Evolutionary conservation across 2,888 invertebrate species (phyloP).

Genomic region (Diplazon laetatorius): DNA sequence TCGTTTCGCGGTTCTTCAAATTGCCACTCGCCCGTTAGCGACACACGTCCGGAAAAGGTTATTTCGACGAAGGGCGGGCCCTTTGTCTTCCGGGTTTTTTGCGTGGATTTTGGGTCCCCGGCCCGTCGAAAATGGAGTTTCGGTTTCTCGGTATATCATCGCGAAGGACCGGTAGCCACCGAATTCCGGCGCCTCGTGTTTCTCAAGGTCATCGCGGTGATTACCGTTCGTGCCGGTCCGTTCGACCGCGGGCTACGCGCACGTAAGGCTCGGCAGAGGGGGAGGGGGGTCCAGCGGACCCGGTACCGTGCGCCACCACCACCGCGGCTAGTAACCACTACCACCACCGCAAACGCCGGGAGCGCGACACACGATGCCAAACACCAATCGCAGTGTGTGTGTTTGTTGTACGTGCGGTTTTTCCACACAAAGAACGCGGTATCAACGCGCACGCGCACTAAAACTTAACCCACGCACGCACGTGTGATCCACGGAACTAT

Average conservation of each 20-base stretch:
- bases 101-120: conserved; percentile 1
- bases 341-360: neutral
- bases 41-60: neutral
- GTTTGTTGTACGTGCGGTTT: neutral
- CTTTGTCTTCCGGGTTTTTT: neutral
- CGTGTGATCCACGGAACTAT: conserved; percentile 10
- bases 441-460: conserved; percentile 1
- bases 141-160: conserved; percentile 37
- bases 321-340: neutral
- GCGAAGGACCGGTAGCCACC: conserved; percentile 53
- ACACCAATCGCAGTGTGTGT: no score
- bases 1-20: no score
- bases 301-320: neutral
- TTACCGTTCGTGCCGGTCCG: conserved; percentile 1
- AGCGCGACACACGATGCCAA: neutral
- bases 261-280: no score
- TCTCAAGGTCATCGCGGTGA: conserved; percentile 64
- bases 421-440: conserved; percentile 7
- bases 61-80: conserved; percentile 8
- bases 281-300: conserved; percentile 5
- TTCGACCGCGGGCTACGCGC: conserved; percentile 1
- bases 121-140: neutral
- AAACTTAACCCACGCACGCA: conserved; percentile 25
- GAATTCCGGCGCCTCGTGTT: conserved; percentile 60
- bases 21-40: conserved; percentile 7